A percentile compares a stretch with the other conserved stretches of the same genome.
phyloP scores from a whole-genome alignment of 1,140 invertebrate genomes.

The Anastrepha obliqua region DNA sequence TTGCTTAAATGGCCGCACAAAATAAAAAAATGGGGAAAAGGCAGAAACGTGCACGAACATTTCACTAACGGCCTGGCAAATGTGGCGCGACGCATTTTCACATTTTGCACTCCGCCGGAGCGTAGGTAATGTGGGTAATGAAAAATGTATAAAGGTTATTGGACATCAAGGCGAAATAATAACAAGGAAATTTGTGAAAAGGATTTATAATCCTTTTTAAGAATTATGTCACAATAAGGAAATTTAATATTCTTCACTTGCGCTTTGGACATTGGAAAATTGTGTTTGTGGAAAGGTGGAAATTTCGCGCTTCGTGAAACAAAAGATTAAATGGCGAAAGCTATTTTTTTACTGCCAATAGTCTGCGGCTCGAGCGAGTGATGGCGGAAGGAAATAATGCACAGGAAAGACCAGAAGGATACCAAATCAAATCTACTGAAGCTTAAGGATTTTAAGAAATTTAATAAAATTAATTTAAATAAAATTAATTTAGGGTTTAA shows the following conservation, averaged over 20 bases:
- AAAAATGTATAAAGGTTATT: not conserved
- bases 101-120: not conserved
- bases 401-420: too few species aligned
- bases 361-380: too few species aligned
- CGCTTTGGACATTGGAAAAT: not conserved
- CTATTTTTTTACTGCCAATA: not conserved
- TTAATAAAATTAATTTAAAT: too few species aligned
- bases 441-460: too few species aligned
- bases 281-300: not conserved
- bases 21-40: not conserved
- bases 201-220: constrained; percentile 47
- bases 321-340: constrained; percentile 11
- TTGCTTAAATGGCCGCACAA: constrained; percentile 39
- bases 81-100: not conserved
- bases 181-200: not conserved
- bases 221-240: constrained; percentile 30
- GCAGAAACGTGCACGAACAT: not conserved
- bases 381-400: too few species aligned
- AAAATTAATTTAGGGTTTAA: too few species aligned
- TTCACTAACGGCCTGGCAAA: not conserved
- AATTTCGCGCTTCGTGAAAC: not conserved
- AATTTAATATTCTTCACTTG: constrained; percentile 13
- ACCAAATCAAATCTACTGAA: too few species aligned
- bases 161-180: not conserved
- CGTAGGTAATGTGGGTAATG: not conserved